These are phyloP conservation scores for Ennomos quercinarius DNA, from an alignment of 2,888 invertebrate genomes.

Conservation along the genomic window DNA sequence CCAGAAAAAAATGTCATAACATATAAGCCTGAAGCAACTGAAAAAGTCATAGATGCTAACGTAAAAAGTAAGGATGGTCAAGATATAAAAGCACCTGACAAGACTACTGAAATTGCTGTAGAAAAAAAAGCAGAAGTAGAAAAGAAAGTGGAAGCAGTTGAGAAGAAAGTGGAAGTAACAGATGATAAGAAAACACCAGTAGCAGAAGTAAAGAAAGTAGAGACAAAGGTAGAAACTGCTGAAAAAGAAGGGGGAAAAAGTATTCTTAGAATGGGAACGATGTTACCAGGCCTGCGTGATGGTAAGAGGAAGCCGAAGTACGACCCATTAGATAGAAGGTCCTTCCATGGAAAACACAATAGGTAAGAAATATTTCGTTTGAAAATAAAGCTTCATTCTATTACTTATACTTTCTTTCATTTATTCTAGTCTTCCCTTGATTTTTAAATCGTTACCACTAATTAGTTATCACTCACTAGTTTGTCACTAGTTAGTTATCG, in stretches of 20 bases:
- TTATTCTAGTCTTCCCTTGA: neutral
- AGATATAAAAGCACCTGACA: neutral
- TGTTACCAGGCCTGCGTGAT: neutral
- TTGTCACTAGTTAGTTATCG: no score
- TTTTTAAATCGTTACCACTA: no score
- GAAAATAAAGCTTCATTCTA: slow-evolving; percentile 15
- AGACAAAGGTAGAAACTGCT: slow-evolving; percentile 1
- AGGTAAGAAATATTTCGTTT: slow-evolving; percentile 20
- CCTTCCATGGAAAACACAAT: slow-evolving; percentile 4
- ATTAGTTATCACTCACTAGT: no score
- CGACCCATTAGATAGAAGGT: slow-evolving; percentile 1
- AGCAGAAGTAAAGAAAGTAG: slow-evolving; percentile 2
- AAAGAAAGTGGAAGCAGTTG: slow-evolving; percentile 4
- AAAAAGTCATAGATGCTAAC: neutral
- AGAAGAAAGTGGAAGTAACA: no score
- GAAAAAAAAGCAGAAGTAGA: slow-evolving; percentile 2
- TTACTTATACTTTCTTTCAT: slow-evolving; percentile 19
- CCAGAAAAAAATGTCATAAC: neutral
- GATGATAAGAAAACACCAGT: slow-evolving; percentile 10
- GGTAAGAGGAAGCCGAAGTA: neutral
- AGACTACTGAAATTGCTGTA: neutral
- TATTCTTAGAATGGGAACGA: neutral
- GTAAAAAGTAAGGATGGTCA: neutral
- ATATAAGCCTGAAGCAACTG: neutral
- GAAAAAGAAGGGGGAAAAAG: neutral